A percentile compares a stretch with the other conserved stretches of the same genome.
These are phyloP conservation scores for Neosalanx taihuensis DNA, from an alignment of 2,797 vertebrate species.

Conservation along the genomic window DNA sequence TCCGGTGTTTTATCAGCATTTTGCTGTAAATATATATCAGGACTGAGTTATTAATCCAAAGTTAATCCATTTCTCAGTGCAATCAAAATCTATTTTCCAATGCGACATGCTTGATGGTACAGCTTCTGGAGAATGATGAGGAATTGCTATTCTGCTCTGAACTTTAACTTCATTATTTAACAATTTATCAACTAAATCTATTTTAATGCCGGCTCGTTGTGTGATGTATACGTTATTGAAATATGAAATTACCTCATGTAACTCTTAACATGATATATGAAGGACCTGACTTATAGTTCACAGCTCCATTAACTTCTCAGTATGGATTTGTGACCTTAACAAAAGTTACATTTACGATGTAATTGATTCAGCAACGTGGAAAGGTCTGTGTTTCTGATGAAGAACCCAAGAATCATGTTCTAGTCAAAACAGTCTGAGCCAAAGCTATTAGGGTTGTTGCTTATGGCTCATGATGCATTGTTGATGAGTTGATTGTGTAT, in stretches of 20 bases:
- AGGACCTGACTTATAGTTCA: not conserved
- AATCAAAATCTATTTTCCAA: no score
- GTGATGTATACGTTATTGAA: not conserved
- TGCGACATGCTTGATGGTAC: not conserved
- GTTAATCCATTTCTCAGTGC: not conserved
- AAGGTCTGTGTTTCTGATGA: not conserved
- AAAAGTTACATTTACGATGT: not conserved
- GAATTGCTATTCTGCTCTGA: no score
- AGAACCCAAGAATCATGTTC: not conserved
- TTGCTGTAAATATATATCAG: not conserved
- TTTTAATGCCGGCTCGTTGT: not conserved
- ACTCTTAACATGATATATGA: not conserved
- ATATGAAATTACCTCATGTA: not conserved
- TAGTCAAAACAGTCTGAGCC: no score
- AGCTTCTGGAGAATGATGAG: not conserved
- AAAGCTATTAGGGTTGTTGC: no score
- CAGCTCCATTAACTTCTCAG: not conserved
- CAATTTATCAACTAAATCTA: not conserved
- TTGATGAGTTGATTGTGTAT: no score
- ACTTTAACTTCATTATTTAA: not conserved
- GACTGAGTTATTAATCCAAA: not conserved
- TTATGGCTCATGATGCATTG: no score
- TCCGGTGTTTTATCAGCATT: not conserved
- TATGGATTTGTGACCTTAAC: not conserved
- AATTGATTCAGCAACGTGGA: not conserved